Percentiles rank a stretch among this genome's conserved stretches.
phyloP scores from a whole-genome alignment of 2,113 vertebrate genomes.

The Microcebus jonahi region DNA sequence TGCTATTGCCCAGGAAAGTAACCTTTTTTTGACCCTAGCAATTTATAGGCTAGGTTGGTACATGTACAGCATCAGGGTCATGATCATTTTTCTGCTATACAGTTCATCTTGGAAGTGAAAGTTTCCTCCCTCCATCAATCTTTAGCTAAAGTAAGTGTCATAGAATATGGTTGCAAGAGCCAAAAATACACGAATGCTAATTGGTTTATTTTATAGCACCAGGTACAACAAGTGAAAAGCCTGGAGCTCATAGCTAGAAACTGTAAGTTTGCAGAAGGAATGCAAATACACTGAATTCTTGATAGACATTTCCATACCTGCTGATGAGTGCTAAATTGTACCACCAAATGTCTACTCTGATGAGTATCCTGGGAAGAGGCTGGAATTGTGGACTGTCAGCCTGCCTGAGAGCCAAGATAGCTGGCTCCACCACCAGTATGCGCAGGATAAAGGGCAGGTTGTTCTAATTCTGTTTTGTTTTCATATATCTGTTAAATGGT shows the following conservation, averaged over 20 bases:
- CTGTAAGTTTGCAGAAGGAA: neutral
- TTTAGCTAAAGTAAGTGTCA: conserved; percentile 20
- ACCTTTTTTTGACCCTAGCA: neutral
- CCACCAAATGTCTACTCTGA: neutral
- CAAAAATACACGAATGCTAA: conserved; percentile 40
- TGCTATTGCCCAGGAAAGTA: conserved; percentile 33
- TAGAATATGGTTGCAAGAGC: neutral
- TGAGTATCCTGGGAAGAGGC: neutral
- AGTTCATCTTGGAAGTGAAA: conserved; percentile 1
- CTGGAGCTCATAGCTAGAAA: neutral
- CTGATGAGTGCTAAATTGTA: neutral
- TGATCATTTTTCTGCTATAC: neutral
- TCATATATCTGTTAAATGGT: neutral
- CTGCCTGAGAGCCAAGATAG: neutral
- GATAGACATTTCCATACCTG: neutral
- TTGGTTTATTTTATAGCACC: neutral
- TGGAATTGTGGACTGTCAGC: neutral
- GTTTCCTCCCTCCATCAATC: neutral
- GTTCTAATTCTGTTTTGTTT: neutral
- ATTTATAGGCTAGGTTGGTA: neutral
- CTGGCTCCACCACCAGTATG: neutral
- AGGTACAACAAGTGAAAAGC: neutral
- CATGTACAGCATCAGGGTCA: neutral
- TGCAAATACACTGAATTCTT: neutral
- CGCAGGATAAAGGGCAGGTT: neutral